phyloP scores from a whole-genome alignment of 2,113 vertebrate species.

The Alexandromys fortis region DNA sequence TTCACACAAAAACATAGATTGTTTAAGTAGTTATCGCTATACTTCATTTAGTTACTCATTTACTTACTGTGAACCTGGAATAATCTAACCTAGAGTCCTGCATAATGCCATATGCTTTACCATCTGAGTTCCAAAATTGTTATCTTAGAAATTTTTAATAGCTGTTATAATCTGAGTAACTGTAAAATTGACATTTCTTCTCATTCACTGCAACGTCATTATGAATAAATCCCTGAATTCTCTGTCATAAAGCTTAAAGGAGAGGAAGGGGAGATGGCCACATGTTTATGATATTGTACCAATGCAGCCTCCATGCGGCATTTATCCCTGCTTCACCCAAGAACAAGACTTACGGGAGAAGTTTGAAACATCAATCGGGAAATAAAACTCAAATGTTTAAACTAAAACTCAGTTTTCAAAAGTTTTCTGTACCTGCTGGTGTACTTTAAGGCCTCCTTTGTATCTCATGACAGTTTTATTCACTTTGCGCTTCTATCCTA shows the following conservation, averaged over 20 bases:
- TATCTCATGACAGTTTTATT: not conserved
- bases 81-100: not conserved
- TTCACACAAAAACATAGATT: not conserved
- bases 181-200: not conserved
- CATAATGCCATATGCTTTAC: not conserved
- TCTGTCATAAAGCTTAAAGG: not conserved
- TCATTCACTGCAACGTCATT: not conserved
- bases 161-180: not conserved
- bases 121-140: not conserved
- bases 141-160: not conserved
- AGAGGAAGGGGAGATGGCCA: not conserved
- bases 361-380: not conserved
- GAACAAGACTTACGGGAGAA: not conserved
- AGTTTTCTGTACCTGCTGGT: not conserved
- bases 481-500: not conserved
- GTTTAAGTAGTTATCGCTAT: not conserved
- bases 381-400: constrained; percentile 8
- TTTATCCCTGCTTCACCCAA: not conserved
- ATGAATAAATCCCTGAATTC: not conserved
- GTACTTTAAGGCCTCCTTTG: not conserved
- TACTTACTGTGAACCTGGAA: not conserved
- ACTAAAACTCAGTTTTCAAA: not conserved
- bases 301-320: not conserved
- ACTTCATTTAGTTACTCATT: not conserved
- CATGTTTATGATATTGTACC: not conserved